Conservation (phyloP, 35 echinoderm and acorn worm genomes). For the Heliocidaris erythrogramma region DNA sequence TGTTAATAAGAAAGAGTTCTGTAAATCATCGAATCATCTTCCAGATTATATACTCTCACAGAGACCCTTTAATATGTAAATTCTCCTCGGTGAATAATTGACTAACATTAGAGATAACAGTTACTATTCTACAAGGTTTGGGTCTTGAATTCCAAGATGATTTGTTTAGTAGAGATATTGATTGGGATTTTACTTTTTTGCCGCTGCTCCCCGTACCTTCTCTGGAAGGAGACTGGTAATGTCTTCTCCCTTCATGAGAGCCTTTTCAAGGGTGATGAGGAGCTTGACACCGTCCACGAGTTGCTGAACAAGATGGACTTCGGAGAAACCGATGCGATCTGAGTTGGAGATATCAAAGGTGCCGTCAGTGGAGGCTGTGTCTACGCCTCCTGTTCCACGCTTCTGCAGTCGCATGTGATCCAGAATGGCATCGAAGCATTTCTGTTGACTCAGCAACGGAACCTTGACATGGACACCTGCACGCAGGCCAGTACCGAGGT, state of each 20-base stretch:
- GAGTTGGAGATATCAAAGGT: conserved; percentile 98
- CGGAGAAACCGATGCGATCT: conserved; percentile 89
- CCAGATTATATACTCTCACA: no score
- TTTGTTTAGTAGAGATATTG: background rate
- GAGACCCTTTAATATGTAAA: no score
- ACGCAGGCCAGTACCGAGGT: conserved; percentile 93
- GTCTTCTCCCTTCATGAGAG: conserved; percentile 69
- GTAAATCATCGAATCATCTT: no score
- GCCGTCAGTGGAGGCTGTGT: conserved; percentile 95
- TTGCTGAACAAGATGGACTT: conserved; percentile 84
- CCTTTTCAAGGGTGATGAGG: conserved; percentile 88
- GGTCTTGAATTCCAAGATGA: background rate
- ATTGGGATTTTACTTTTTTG: background rate
- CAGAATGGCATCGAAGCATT: conserved; percentile 72
- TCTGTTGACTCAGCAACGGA: conserved; percentile 75
- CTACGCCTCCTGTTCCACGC: conserved; percentile 92
- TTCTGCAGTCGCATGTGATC: conserved; percentile 82
- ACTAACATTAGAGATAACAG: background rate
- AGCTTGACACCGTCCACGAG: conserved; percentile 85
- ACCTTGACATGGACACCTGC: conserved; percentile 94
- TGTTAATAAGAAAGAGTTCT: no score
- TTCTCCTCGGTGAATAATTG: background rate
- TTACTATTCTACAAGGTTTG: background rate
- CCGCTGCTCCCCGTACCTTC: conserved; percentile 9
- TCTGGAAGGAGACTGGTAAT: conserved; percentile 81